phyloP scores from a whole-genome alignment of 2,797 vertebrate genomes.

The Gymnoscopelus microlampas region DNA sequence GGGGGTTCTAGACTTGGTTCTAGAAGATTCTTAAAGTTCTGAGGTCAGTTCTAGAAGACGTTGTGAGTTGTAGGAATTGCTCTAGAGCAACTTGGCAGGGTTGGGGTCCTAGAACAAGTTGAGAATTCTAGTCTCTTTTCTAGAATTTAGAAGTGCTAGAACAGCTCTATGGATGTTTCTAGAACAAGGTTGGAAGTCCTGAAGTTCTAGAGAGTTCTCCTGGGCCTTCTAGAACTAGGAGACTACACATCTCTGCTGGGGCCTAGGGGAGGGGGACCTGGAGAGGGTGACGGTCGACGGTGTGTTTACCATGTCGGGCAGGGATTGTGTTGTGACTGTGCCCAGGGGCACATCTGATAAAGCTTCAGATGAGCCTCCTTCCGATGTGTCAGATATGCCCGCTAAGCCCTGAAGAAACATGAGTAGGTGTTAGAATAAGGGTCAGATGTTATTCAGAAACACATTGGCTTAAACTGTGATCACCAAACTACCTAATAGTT shows the following conservation, averaged over 20 bases:
- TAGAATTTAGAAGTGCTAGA: constrained; percentile 14
- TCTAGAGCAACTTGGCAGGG: constrained; percentile 11
- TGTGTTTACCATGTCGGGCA: constrained; percentile 76
- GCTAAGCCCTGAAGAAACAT: constrained; percentile 73
- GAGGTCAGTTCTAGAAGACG: constrained; percentile 9
- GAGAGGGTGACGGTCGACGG: constrained; percentile 62
- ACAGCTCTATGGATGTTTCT: not conserved
- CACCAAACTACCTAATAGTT: no score
- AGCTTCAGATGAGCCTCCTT: constrained; percentile 58
- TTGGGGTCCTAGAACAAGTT: constrained; percentile 13
- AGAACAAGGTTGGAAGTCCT: constrained; percentile 6
- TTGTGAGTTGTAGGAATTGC: not conserved
- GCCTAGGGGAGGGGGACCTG: constrained; percentile 54
- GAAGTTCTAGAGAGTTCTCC: not conserved
- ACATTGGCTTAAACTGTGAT: not conserved
- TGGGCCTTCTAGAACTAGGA: constrained; percentile 70
- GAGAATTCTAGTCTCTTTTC: constrained; percentile 1
- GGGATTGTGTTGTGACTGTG: constrained; percentile 65
- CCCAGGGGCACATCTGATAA: constrained; percentile 49
- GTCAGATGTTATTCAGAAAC: constrained; percentile 39
- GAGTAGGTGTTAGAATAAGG: constrained; percentile 64
- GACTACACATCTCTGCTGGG: constrained; percentile 76
- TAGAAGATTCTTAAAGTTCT: not conserved
- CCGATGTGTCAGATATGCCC: constrained; percentile 50
- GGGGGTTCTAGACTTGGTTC: constrained; percentile 2